Percentiles rank a stretch among this genome's conserved stretches.
Evolutionary conservation across 1,140 invertebrate genomes (phyloP).

Genomic region (Coelopa frigida): DNA sequence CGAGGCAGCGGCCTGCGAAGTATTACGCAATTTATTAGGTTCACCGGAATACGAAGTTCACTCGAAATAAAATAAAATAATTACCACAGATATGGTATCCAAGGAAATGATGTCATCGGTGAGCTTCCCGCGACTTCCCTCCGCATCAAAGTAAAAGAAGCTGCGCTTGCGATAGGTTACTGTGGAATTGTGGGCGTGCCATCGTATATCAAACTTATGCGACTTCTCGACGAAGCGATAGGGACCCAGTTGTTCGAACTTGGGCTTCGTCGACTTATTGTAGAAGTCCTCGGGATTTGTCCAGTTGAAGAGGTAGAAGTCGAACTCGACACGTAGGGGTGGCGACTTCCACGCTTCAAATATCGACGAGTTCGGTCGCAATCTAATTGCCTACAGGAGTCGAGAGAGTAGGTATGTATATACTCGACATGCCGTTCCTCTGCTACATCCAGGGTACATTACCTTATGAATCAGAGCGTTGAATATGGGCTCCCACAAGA

Average conservation of each 20-base stretch:
- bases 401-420: too few species aligned
- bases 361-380: constrained; percentile 52
- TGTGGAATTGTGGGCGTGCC: constrained; percentile 66
- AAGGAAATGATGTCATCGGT: constrained; percentile 67
- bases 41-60: not conserved
- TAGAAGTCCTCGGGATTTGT: constrained; percentile 64
- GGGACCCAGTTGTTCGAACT: constrained; percentile 62
- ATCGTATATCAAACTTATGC: constrained; percentile 61
- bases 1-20: constrained; percentile 56
- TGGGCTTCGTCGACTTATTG: constrained; percentile 60
- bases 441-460: too few species aligned
- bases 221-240: constrained; percentile 60
- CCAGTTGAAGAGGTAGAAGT: constrained; percentile 77
- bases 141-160: constrained; percentile 60
- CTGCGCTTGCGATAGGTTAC: constrained; percentile 70
- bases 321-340: constrained; percentile 66
- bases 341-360: constrained; percentile 64
- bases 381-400: too few species aligned
- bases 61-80: constrained; percentile 3
- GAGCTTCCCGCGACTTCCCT: constrained; percentile 63
- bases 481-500: too few species aligned
- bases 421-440: too few species aligned
- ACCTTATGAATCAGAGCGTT: too few species aligned
- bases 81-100: constrained; percentile 73
- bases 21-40: constrained; percentile 14